These are phyloP conservation scores for Steinernema hermaphroditum DNA, from an alignment of 2,888 invertebrate genomes.

Conservation along the genomic window DNA sequence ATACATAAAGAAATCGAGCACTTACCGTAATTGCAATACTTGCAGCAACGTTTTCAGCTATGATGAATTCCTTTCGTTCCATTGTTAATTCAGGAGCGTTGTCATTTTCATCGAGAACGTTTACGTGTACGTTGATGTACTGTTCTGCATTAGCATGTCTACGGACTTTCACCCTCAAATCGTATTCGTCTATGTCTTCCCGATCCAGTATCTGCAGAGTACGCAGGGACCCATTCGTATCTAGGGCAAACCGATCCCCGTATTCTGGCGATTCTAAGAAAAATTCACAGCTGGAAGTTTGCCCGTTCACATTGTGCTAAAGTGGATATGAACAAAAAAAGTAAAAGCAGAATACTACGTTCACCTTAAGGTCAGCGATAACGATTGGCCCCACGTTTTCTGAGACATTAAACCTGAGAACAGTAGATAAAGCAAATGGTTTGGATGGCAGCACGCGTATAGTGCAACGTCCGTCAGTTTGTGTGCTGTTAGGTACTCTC, in stretches of 20 bases:
- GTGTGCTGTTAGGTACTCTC: neutral
- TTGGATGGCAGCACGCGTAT: no score
- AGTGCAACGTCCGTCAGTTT: conserved; percentile 1
- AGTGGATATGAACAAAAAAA: no score
- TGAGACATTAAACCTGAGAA: neutral
- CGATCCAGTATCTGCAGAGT: conserved; percentile 43
- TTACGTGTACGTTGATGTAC: neutral
- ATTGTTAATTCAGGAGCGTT: neutral
- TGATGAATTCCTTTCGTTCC: neutral
- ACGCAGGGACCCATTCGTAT: conserved; percentile 31
- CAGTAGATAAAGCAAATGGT: no score
- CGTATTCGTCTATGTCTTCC: conserved; percentile 43
- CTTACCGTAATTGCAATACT: neutral
- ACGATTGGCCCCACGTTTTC: neutral
- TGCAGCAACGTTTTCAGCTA: neutral
- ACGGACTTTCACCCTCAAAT: conserved; percentile 37
- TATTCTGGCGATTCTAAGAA: neutral
- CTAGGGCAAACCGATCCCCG: neutral
- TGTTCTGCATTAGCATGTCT: neutral
- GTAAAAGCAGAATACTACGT: neutral
- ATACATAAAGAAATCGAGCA: no score
- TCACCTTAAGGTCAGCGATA: neutral
- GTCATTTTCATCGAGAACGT: neutral
- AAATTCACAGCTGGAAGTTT: no score
- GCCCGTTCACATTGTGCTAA: no score